Percentiles rank a stretch among this genome's conserved stretches.
Evolutionary conservation across 2,888 invertebrate genomes (phyloP).

Genomic region (Pachliopta kotzebuea): DNA sequence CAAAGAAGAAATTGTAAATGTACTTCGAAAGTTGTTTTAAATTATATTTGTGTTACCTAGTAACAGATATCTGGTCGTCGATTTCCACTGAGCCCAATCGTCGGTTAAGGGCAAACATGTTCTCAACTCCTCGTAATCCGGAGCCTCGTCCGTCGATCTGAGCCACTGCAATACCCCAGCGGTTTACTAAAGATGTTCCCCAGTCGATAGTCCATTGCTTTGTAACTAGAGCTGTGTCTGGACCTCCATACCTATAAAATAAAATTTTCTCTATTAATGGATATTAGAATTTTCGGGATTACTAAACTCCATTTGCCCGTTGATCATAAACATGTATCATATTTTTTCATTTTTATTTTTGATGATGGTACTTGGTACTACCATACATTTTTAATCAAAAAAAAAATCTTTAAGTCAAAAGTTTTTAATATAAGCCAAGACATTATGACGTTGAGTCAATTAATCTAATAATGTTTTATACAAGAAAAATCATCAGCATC

Average conservation of each 20-base stretch:
- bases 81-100: conserved; percentile 94
- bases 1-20: background rate
- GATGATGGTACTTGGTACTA: no score
- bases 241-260: conserved; percentile 90
- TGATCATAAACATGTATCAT: no score
- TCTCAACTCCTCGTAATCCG: conserved; percentile 90
- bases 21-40: no score
- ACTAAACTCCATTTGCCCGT: no score
- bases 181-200: conserved; percentile 92
- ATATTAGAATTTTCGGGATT: background rate
- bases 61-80: conserved; percentile 93
- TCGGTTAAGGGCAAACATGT: conserved; percentile 90
- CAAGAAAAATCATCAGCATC: no score
- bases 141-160: conserved; percentile 95
- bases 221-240: conserved; percentile 91
- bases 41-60: conserved; percentile 75
- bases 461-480: no score
- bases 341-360: no score
- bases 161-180: conserved; percentile 92
- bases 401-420: no score
- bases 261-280: background rate
- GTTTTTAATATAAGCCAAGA: no score
- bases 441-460: no score
- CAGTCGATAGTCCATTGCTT: conserved; percentile 92
- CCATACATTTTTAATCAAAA: no score